Evolutionary conservation across 2,888 invertebrate species (phyloP).

Genomic region (Lasioglossum vierecki): DNA sequence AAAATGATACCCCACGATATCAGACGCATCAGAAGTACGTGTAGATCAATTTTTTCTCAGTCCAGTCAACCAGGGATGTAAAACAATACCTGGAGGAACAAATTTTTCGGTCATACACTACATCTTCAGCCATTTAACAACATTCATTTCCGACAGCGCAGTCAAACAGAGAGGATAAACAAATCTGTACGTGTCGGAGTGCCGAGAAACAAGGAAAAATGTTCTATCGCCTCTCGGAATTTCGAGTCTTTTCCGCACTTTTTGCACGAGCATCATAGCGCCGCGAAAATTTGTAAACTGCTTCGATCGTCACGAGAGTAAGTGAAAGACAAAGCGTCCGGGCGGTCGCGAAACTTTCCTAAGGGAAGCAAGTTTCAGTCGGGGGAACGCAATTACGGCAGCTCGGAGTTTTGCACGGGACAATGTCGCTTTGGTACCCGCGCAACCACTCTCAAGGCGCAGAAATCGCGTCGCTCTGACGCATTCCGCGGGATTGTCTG

Average conservation of each 20-base stretch:
- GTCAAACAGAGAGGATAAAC: too few species aligned
- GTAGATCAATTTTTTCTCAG: too few species aligned
- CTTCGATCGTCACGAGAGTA: not conserved
- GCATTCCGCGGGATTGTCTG: conserved; percentile 48
- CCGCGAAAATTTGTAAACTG: conserved; percentile 2
- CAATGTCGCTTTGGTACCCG: conserved; percentile 24
- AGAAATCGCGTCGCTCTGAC: conserved; percentile 44
- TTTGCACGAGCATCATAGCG: not conserved
- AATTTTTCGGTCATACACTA: too few species aligned
- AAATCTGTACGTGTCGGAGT: too few species aligned
- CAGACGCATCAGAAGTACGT: not conserved
- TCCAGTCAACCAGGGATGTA: too few species aligned
- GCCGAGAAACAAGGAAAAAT: not conserved
- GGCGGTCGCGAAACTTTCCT: not conserved
- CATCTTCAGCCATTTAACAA: too few species aligned
- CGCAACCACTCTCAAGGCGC: conserved; percentile 30
- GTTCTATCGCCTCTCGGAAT: not conserved
- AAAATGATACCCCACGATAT: not conserved
- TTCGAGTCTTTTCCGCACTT: not conserved
- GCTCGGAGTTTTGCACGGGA: conserved; percentile 1
- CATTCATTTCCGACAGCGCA: too few species aligned
- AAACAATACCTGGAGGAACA: too few species aligned
- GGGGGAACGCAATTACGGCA: conserved; percentile 47
- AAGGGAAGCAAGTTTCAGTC: conserved; percentile 8
- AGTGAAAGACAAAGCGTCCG: not conserved